phyloP scores from a whole-genome alignment of 2,797 vertebrate species.

The Tenualosa thibaudeaui region DNA sequence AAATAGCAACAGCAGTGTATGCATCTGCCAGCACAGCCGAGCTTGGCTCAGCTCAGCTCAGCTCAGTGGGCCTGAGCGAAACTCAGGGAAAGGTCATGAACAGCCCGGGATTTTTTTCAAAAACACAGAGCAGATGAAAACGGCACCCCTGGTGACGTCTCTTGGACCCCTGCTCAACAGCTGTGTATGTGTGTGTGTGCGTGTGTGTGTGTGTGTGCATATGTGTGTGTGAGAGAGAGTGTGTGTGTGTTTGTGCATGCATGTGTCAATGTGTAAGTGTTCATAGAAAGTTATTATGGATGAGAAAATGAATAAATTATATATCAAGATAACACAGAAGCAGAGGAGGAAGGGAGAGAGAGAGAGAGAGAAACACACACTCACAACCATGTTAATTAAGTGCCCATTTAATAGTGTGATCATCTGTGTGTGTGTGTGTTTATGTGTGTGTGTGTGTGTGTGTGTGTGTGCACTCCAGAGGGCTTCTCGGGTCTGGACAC shows the following conservation, averaged over 20 bases:
- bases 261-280: not conserved
- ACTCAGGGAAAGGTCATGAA: slow-evolving; percentile 26
- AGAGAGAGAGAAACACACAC: not conserved
- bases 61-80: slow-evolving; percentile 28
- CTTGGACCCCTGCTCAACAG: slow-evolving; percentile 15
- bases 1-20: slow-evolving; percentile 44
- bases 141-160: slow-evolving; percentile 17
- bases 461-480: not conserved
- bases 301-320: not conserved
- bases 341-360: not conserved
- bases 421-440: not conserved
- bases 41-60: not conserved
- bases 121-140: slow-evolving; percentile 34
- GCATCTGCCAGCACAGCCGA: not conserved
- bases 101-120: slow-evolving; percentile 36
- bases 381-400: not conserved
- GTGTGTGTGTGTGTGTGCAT: not conserved
- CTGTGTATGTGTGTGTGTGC: slow-evolving; percentile 19
- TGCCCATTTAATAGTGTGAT: not conserved
- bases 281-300: not conserved
- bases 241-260: no score
- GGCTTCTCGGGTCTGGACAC: not conserved
- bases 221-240: not conserved
- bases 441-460: not conserved
- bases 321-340: not conserved